Conservation (phyloP, 2,113 vertebrate genomes). For the Melanostigma gelatinosum region DNA sequence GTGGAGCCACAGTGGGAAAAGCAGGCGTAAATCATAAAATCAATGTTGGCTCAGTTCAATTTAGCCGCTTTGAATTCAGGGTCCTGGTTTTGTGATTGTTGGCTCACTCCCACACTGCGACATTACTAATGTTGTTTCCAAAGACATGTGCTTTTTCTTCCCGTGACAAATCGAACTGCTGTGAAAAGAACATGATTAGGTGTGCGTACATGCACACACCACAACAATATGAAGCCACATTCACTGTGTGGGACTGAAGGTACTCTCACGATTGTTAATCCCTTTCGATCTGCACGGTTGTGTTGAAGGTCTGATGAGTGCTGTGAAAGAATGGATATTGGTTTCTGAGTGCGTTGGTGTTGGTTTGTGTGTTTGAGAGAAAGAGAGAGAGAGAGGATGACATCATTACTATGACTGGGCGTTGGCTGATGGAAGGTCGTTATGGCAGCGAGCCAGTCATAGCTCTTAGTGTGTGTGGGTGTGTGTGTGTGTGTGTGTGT, state of each 20-base stretch:
- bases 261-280: constrained; percentile 4
- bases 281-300: not conserved
- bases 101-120: not conserved
- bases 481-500: constrained; percentile 8
- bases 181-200: not conserved
- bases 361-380: constrained; percentile 14
- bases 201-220: not conserved
- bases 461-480: constrained; percentile 28
- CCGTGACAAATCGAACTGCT: not conserved
- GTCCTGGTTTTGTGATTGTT: not conserved
- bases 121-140: not conserved
- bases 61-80: not conserved
- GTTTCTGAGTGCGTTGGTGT: not conserved
- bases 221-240: not conserved
- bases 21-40: not conserved
- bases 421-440: constrained; percentile 60
- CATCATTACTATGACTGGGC: constrained; percentile 68
- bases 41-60: constrained; percentile 7
- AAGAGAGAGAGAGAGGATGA: constrained; percentile 44
- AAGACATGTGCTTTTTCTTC: not conserved
- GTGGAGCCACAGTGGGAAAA: not conserved
- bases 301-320: constrained; percentile 8
- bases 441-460: constrained; percentile 20
- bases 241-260: not conserved
- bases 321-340: constrained; percentile 12